Conservation (phyloP, 1,140 invertebrate species). For the Atopsyche davidsoni region DNA sequence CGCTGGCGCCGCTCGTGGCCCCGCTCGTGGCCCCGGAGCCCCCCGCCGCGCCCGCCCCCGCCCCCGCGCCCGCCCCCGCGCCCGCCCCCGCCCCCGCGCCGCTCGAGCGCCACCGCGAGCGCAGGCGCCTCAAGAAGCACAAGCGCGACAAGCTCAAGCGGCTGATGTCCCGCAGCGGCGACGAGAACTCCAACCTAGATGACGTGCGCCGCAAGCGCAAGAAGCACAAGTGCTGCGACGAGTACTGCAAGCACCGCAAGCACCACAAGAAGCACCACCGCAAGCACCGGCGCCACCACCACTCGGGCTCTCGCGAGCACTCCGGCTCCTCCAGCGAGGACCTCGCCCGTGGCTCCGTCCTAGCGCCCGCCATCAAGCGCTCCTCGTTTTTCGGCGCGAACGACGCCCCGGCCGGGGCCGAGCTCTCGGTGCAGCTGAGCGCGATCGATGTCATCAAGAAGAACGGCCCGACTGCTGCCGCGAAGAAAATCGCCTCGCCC, state of each 20-base stretch:
- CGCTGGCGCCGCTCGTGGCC: slow-evolving; percentile 10
- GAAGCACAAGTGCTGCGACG: slow-evolving; percentile 64
- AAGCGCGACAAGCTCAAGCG: slow-evolving; percentile 60
- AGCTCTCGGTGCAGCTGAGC: background rate
- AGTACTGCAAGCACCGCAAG: slow-evolving; percentile 63
- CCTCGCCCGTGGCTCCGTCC: slow-evolving; percentile 30
- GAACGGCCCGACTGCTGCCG: too few species aligned
- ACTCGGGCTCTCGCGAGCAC: slow-evolving; percentile 74
- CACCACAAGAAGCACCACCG: slow-evolving; percentile 66
- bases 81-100: slow-evolving; percentile 60
- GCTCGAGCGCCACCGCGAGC: slow-evolving; percentile 52
- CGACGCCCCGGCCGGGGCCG: slow-evolving; percentile 8
- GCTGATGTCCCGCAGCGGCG: slow-evolving; percentile 40
- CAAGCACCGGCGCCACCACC: slow-evolving; percentile 72
- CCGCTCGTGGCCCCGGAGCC: slow-evolving; percentile 27
- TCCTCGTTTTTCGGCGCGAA: slow-evolving; percentile 18
- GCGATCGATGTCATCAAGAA: background rate
- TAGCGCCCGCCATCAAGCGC: slow-evolving; percentile 17
- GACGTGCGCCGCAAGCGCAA: slow-evolving; percentile 60
- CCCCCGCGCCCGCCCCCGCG: slow-evolving; percentile 51
- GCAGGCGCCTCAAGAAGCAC: slow-evolving; percentile 64
- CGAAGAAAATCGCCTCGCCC: slow-evolving; percentile 6
- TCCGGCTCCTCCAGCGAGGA: slow-evolving; percentile 73
- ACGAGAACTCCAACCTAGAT: slow-evolving; percentile 35
- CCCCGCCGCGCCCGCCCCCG: slow-evolving; percentile 30